These are phyloP conservation scores for Mastacembelus armatus DNA, from an alignment of 2,797 vertebrate genomes.

Conservation along the genomic window DNA sequence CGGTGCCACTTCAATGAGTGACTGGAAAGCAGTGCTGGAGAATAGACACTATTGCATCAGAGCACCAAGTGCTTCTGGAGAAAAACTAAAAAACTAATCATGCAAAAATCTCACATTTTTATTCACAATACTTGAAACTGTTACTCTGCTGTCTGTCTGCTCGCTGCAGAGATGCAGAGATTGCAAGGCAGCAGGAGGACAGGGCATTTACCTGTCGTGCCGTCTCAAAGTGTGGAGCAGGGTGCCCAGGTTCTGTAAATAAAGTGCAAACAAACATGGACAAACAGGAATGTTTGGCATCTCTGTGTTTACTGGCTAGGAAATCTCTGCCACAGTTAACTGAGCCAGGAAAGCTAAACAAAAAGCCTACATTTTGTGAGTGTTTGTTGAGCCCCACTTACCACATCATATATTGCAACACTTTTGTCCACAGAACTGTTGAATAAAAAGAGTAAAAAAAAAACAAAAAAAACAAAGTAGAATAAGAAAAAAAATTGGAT, in stretches of 20 bases:
- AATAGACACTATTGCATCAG: conserved; percentile 57
- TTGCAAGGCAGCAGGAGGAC: conserved; percentile 32
- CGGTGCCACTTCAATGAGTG: conserved; percentile 64
- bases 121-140: conserved; percentile 53
- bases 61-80: conserved; percentile 49
- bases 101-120: conserved; percentile 62
- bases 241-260: conserved; percentile 83
- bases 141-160: conserved; percentile 31
- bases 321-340: conserved; percentile 12
- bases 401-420: conserved; percentile 85
- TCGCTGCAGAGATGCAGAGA: conserved; percentile 54
- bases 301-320: conserved; percentile 25
- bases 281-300: conserved; percentile 37
- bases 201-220: conserved; percentile 85
- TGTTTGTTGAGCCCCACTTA: conserved; percentile 76
- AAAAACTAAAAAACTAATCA: conserved; percentile 71
- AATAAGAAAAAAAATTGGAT: not conserved
- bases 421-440: conserved; percentile 91
- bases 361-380: not conserved
- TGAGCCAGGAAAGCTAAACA: not conserved
- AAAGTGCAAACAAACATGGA: conserved; percentile 48
- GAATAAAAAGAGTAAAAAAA: conserved; percentile 52
- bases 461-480: not conserved
- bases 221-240: conserved; percentile 86
- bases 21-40: conserved; percentile 43